Conservation (phyloP, 2,113 vertebrate species). For the Egretta garzetta region DNA sequence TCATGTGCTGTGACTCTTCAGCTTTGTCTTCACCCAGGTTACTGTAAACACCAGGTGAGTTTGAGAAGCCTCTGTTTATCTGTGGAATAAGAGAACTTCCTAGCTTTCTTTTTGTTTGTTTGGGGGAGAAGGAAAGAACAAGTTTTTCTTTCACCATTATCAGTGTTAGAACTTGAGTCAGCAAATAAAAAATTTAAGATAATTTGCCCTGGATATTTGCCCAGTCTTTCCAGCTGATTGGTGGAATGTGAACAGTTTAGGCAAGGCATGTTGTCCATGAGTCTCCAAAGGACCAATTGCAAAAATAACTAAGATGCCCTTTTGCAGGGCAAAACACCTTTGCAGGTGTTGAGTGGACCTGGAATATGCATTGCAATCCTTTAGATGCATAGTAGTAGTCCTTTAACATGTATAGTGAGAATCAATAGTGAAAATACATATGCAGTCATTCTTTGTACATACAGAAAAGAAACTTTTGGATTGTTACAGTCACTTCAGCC, state of each 20-base stretch:
- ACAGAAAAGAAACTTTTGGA: not conserved
- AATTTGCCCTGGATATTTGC: not conserved
- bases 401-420: not conserved
- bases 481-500: not conserved
- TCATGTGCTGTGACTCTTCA: not conserved
- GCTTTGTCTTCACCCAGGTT: not conserved
- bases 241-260: not conserved
- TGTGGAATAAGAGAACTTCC: not conserved
- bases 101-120: not conserved
- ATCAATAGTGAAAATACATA: not conserved
- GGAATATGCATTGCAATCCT: not conserved
- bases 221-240: not conserved
- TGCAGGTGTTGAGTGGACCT: not conserved
- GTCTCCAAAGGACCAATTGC: not conserved
- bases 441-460: not conserved
- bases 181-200: not conserved
- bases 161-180: not conserved
- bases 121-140: not conserved
- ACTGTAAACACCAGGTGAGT: not conserved
- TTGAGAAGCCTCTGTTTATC: not conserved
- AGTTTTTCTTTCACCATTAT: not conserved
- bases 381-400: not conserved
- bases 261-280: fast-evolving
- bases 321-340: too few species aligned
- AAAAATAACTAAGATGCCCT: not conserved